A percentile compares a stretch with the other conserved stretches of the same genome.
Conservation (phyloP, 2,888 invertebrate genomes). For the Morpho achilles region DNA sequence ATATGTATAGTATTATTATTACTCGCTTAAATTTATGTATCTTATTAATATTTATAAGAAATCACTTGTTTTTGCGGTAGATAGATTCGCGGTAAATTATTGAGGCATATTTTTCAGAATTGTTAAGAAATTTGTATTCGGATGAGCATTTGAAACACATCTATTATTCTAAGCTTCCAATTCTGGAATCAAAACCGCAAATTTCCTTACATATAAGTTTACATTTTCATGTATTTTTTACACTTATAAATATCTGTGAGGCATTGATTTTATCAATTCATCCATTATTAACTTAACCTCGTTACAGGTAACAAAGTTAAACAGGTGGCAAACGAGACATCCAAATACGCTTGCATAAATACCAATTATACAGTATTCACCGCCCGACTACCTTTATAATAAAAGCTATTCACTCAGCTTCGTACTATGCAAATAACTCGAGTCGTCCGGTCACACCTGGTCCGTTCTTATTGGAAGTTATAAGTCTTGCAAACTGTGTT, state of each 20-base stretch:
- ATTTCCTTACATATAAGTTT: too few relatives aligned
- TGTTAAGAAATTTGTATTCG: too few relatives aligned
- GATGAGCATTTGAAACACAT: too few relatives aligned
- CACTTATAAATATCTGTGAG: not conserved
- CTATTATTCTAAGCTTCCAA: too few relatives aligned
- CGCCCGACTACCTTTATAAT: constrained; percentile 23
- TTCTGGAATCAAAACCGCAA: too few relatives aligned
- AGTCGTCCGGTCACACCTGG: constrained; percentile 69
- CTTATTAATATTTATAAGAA: too few relatives aligned
- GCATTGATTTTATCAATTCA: not conserved
- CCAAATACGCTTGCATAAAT: constrained; percentile 18
- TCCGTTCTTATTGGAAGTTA: constrained; percentile 72
- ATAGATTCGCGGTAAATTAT: too few relatives aligned
- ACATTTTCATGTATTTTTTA: too few relatives aligned
- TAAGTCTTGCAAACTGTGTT: constrained; percentile 71
- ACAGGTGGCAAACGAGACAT: constrained; percentile 10
- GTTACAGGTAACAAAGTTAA: not conserved
- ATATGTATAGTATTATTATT: too few relatives aligned
- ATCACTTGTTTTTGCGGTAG: too few relatives aligned
- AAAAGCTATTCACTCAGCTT: constrained; percentile 30
- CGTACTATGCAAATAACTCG: constrained; percentile 64
- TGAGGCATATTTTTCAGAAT: too few relatives aligned
- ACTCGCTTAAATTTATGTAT: too few relatives aligned
- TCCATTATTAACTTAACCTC: not conserved
- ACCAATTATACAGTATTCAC: constrained; percentile 19